A percentile compares a stretch with the other conserved stretches of the same genome.
Conservation (phyloP, 1,140 invertebrate species). For the Platyscapa corneri region DNA sequence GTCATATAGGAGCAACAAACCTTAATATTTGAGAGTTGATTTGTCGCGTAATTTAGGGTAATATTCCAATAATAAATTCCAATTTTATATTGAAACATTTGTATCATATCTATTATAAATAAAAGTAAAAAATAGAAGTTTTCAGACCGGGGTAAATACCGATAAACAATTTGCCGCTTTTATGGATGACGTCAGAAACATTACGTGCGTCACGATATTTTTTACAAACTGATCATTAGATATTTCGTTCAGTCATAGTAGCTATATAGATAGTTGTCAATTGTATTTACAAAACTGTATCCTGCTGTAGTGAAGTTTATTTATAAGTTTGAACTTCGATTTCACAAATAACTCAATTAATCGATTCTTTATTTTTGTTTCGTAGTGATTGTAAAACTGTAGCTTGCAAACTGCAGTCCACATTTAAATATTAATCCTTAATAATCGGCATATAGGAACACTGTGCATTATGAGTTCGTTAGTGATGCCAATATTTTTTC, state of each 20-base stretch:
- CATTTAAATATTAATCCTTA: background rate
- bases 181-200: slow-evolving; percentile 35
- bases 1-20: too few species aligned
- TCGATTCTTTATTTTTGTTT: too few species aligned
- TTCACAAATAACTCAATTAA: background rate
- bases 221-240: background rate
- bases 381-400: background rate
- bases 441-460: background rate
- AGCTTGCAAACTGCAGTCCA: background rate
- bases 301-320: background rate
- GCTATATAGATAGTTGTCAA: background rate
- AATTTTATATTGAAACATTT: too few species aligned
- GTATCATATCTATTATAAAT: too few species aligned
- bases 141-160: too few species aligned
- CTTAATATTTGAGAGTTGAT: too few species aligned
- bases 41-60: too few species aligned
- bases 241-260: background rate
- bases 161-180: background rate
- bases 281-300: background rate
- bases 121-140: too few species aligned
- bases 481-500: background rate
- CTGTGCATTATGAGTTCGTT: background rate
- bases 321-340: background rate
- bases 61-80: too few species aligned
- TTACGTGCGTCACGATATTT: slow-evolving; percentile 22